A percentile compares a stretch with the other conserved stretches of the same genome.
These are phyloP conservation scores for Syngnathus acus DNA, from an alignment of 2,797 vertebrate species.

Conservation along the genomic window DNA sequence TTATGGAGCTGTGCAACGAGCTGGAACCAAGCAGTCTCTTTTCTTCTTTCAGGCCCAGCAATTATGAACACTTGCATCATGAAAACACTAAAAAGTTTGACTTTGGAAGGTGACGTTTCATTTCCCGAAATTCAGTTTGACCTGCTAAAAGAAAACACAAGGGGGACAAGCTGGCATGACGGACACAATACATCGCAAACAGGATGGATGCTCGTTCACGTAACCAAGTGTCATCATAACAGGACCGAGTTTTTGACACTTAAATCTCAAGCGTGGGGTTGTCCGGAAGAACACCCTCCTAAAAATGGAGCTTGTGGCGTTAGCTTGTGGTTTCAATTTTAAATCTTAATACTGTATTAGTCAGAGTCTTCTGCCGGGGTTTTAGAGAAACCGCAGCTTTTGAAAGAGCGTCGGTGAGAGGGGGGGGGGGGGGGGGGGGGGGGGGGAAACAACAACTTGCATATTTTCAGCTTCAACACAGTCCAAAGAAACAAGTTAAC, in stretches of 20 bases:
- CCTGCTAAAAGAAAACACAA: neutral
- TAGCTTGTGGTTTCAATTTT: neutral
- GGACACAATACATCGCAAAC: neutral
- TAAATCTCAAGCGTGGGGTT: neutral
- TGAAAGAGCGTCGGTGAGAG: neutral
- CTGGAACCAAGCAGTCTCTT: conserved; percentile 7
- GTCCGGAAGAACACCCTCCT: neutral
- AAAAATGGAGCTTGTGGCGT: neutral
- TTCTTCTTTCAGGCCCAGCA: conserved; percentile 2
- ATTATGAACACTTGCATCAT: neutral
- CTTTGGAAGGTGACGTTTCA: neutral
- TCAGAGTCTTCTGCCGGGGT: neutral
- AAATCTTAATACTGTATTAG: neutral
- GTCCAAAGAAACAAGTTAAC: conserved; percentile 1
- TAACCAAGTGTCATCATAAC: neutral
- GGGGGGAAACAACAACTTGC: conserved; percentile 1
- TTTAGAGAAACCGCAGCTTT: neutral
- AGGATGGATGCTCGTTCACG: neutral
- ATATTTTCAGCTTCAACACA: conserved; percentile 28
- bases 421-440: no score
- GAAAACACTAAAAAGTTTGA: neutral
- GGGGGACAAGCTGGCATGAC: neutral
- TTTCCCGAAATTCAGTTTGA: neutral
- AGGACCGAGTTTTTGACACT: neutral
- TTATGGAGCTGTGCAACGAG: neutral